Conservation (phyloP, 2,797 vertebrate genomes). For the Pipistrellus pygmaeus region DNA sequence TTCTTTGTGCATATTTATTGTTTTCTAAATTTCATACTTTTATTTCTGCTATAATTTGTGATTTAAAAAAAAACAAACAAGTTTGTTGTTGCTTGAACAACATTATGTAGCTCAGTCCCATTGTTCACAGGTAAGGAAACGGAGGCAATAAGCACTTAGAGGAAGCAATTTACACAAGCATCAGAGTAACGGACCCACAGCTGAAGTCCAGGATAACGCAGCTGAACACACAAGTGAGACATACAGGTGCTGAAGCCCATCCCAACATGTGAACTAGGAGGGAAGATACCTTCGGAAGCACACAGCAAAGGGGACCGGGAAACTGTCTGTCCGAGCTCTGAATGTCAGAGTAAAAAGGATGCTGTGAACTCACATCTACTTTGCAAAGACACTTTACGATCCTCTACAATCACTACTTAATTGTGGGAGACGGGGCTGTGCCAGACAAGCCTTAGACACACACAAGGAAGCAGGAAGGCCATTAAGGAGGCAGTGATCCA, state of each 20-base stretch:
- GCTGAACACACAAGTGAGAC: not conserved
- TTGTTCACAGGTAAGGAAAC: conserved; percentile 39
- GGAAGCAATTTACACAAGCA: not conserved
- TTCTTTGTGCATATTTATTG: not conserved
- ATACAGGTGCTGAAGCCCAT: not conserved
- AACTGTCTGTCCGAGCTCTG: not conserved
- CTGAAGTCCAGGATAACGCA: not conserved
- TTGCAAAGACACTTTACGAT: not conserved
- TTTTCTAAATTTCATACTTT: conserved; percentile 49
- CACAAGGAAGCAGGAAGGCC: not conserved
- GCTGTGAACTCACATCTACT: not conserved
- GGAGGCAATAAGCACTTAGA: not conserved
- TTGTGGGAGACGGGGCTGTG: not conserved
- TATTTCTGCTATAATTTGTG: not conserved
- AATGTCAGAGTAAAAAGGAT: not conserved
- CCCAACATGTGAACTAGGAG: not conserved
- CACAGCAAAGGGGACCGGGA: not conserved
- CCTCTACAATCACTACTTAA: conserved; percentile 19
- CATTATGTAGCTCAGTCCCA: not conserved
- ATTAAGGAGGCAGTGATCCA: not conserved
- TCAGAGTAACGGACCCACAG: not conserved
- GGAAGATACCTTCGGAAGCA: not conserved
- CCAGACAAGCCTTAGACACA: not conserved
- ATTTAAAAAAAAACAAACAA: conserved; percentile 15
- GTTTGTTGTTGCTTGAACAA: conserved; percentile 21